A percentile compares a stretch with the other conserved stretches of the same genome.
Conservation (phyloP, 2,888 invertebrate species). For the Hetaerina titia region DNA sequence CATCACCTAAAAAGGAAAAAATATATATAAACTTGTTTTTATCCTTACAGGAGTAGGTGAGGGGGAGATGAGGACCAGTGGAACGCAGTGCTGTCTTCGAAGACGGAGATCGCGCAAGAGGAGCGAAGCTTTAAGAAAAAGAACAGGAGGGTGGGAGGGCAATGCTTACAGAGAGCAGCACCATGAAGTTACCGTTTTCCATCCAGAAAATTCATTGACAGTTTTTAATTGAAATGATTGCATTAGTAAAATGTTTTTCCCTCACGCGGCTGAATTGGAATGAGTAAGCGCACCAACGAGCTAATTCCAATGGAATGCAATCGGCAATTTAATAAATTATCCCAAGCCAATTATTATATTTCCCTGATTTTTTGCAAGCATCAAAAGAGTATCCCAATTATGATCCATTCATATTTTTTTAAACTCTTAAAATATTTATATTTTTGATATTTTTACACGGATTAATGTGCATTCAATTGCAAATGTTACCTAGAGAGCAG, state of each 20-base stretch:
- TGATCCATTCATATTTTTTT: not conserved
- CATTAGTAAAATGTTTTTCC: not conserved
- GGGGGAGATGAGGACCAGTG: not conserved
- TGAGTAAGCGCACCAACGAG: too few relatives aligned
- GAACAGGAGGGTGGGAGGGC: too few relatives aligned
- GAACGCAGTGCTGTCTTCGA: not conserved
- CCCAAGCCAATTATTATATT: not conserved
- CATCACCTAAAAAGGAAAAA: too few relatives aligned
- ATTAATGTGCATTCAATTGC: not conserved
- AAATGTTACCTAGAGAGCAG: not conserved
- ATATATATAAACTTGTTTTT: not conserved
- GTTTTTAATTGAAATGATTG: not conserved
- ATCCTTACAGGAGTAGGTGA: not conserved
- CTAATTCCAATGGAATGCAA: too few relatives aligned
- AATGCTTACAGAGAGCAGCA: not conserved
- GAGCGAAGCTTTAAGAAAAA: not conserved
- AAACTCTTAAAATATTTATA: not conserved
- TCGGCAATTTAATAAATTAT: not conserved
- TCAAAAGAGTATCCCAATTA: not conserved
- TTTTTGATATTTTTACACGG: not conserved
- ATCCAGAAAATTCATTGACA: not conserved
- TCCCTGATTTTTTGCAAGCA: not conserved
- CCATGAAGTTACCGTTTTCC: conserved; percentile 11
- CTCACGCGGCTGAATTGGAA: not conserved
- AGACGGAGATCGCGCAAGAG: not conserved